Evolutionary conservation across 2,797 vertebrate species (phyloP), one percentile per base, ranked within the genome.

Genomic region (Lates japonicus): DNA sequence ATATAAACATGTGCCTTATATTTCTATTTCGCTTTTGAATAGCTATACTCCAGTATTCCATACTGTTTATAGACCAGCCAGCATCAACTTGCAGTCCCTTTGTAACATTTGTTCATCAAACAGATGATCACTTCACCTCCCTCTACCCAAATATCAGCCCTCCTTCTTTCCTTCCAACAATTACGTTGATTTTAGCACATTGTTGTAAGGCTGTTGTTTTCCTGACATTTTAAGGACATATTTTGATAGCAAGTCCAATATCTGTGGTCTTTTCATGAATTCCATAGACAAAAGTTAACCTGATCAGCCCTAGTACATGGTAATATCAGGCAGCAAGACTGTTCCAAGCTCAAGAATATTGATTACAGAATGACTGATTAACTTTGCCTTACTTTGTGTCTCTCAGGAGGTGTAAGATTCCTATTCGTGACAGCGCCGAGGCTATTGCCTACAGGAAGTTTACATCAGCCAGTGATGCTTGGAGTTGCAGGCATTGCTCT

Each of bases 401-500:
- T 87, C 57, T 60, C 88, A 99, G 98, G 98, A 98, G 64, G 98
- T n/a, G 98, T 35, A 99, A 99, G 94, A 99, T 99, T 80, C 98
- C 98, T 3, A 99, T 99, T 80, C 95, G 98, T 98, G 98, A 99
- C 98, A 0, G 98, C 98, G 44, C 98, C 98, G 98, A 99, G 94
- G 98, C 98, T 29, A 99, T 99, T 1, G 97, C 98, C 7, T 99
- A 99, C 86, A 97, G 98, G 83, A 99, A 99, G 92, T 99, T 99
- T 91, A 99, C 98, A 2, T 99, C 98, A 59, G 97, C 98, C 81
- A 99, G 98, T 9, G 98, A 99, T 0, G 98, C 97, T 0, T 99
- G 98, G 98, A 99, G 98, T 92, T 99, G 99, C 0, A n/a, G 98
- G 98, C 74, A 99, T 99, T 99, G 57, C 96, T 99, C 64, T 99